phyloP scores from a whole-genome alignment of 2,888 invertebrate species.

The Antheraea yamamai region DNA sequence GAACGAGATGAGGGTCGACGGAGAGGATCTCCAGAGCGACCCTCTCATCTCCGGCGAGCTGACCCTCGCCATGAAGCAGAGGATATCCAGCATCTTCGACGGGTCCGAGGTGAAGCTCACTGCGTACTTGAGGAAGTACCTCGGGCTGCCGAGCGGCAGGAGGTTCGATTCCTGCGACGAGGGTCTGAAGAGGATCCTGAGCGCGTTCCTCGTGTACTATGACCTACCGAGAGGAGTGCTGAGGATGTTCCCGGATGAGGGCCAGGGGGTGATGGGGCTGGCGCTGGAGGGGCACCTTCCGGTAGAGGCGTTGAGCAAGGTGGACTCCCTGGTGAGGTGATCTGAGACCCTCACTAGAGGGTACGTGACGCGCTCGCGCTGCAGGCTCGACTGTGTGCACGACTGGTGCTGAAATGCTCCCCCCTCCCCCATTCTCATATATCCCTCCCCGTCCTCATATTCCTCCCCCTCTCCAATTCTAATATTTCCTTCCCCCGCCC shows the following conservation, averaged over 20 bases:
- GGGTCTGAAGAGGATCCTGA: constrained; percentile 66
- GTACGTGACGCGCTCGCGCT: constrained; percentile 51
- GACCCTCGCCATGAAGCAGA: constrained; percentile 83
- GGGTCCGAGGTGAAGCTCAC: constrained; percentile 76
- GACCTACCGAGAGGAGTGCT: constrained; percentile 77
- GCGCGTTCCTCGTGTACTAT: constrained; percentile 81
- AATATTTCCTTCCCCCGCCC: too few relatives aligned
- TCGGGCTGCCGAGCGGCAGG: constrained; percentile 67
- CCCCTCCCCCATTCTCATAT: too few relatives aligned
- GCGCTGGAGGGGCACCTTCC: constrained; percentile 37
- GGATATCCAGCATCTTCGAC: constrained; percentile 77
- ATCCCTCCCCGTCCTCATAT: background rate
- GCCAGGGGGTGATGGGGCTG: constrained; percentile 47
- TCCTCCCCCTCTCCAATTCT: background rate
- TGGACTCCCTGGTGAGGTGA: constrained; percentile 56
- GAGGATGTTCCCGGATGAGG: constrained; percentile 49
- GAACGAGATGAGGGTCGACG: constrained; percentile 62
- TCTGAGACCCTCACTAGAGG: constrained; percentile 44
- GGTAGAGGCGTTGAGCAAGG: constrained; percentile 47
- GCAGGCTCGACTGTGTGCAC: constrained; percentile 48
- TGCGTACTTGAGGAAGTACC: constrained; percentile 73
- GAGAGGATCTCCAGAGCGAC: constrained; percentile 52
- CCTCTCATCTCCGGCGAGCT: constrained; percentile 83
- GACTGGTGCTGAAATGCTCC: constrained; percentile 41
- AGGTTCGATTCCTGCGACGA: constrained; percentile 54